Evolutionary conservation across 1,140 invertebrate species (phyloP).

Genomic region (Panonychus citri): DNA sequence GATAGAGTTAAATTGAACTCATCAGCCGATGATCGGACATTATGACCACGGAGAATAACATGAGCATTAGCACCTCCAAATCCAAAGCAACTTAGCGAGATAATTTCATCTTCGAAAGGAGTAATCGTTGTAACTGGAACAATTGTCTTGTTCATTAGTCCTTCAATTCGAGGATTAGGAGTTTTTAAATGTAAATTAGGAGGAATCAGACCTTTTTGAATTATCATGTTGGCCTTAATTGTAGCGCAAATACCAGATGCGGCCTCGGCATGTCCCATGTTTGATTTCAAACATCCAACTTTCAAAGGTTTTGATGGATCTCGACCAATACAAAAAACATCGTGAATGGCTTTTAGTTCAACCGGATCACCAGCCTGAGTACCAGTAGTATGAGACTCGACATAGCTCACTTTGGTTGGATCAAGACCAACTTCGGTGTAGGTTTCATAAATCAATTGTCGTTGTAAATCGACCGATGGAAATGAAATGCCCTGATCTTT

Average conservation of each 20-base stretch:
- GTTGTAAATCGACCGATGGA: background rate
- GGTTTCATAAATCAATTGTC: slow-evolving; percentile 13
- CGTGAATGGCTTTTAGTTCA: slow-evolving; percentile 48
- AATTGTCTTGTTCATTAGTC: slow-evolving; percentile 45
- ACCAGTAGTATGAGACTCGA: slow-evolving; percentile 24
- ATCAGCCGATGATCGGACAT: background rate
- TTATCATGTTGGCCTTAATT: slow-evolving; percentile 26
- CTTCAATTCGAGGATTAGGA: slow-evolving; percentile 28
- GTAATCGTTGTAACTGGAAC: slow-evolving; percentile 28
- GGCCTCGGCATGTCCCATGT: slow-evolving; percentile 74
- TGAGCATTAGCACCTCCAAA: slow-evolving; percentile 97
- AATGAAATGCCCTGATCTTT: background rate
- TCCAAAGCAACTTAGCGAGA: slow-evolving; percentile 82
- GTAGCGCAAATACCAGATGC: slow-evolving; percentile 42
- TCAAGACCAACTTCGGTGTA: slow-evolving; percentile 18
- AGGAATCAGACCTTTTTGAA: slow-evolving; percentile 26
- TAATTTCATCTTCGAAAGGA: slow-evolving; percentile 49
- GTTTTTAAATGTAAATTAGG: slow-evolving; percentile 29
- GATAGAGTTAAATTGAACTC: background rate
- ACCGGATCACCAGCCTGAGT: slow-evolving; percentile 30
- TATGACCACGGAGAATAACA: slow-evolving; percentile 37
- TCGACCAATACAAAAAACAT: slow-evolving; percentile 19
- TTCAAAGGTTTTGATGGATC: slow-evolving; percentile 39
- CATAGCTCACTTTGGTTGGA: slow-evolving; percentile 19
- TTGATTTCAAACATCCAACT: slow-evolving; percentile 77